Evolutionary conservation across 2,797 vertebrate genomes (phyloP).

Genomic region (Falco berigora): DNA sequence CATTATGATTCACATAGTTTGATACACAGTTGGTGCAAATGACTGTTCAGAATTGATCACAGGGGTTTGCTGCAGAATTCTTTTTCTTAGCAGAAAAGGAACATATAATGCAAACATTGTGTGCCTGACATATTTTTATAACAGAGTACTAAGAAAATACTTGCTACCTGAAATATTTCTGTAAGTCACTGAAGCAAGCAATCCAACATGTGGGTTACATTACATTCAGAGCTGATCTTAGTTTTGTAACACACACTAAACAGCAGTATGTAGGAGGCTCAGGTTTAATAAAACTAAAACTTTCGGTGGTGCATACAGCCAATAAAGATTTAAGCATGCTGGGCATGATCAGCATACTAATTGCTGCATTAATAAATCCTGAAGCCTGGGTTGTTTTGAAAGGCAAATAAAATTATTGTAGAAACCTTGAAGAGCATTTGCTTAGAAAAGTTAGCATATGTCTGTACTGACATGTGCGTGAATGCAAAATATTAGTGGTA

Average conservation of each 20-base stretch:
- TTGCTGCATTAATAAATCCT: constrained; percentile 47
- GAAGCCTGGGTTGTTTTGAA: constrained; percentile 37
- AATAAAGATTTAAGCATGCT: constrained; percentile 51
- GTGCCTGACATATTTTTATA: constrained; percentile 11
- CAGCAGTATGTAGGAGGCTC: constrained; percentile 23
- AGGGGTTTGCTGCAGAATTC: neutral
- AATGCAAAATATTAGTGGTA: neutral
- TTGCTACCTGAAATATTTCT: constrained; percentile 68
- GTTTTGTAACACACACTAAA: constrained; percentile 56
- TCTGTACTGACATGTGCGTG: neutral
- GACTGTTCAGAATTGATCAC: neutral
- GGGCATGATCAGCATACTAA: constrained; percentile 55
- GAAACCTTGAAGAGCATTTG: constrained; percentile 21
- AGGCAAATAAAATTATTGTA: constrained; percentile 59
- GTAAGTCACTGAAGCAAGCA: constrained; percentile 45
- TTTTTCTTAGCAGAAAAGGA: neutral
- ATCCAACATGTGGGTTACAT: constrained; percentile 58
- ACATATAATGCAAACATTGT: constrained; percentile 38
- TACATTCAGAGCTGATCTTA: constrained; percentile 46
- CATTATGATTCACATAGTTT: neutral
- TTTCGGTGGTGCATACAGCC: constrained; percentile 24
- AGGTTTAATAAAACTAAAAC: constrained; percentile 52
- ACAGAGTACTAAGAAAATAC: constrained; percentile 48
- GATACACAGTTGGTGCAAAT: neutral
- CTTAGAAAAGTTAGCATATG: neutral